These are phyloP conservation scores for Trisateles emortualis DNA, from an alignment of 2,888 invertebrate species.

Conservation along the genomic window DNA sequence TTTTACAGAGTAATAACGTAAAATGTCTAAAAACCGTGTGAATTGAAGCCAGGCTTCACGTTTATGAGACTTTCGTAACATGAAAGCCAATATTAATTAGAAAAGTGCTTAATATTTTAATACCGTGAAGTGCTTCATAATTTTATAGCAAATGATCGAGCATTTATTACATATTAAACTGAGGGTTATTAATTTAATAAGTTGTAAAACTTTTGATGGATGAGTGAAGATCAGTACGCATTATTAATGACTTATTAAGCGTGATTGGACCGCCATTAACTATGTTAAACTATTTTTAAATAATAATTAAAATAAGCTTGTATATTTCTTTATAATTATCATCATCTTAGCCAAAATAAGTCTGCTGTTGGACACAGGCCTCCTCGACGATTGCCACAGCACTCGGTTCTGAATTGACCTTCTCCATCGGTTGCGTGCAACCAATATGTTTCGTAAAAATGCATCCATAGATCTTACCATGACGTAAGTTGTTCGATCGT, in stretches of 20 bases:
- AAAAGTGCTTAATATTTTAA: conserved; percentile 51
- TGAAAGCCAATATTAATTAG: conserved; percentile 44
- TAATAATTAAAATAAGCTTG: conserved; percentile 5
- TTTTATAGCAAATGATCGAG: conserved; percentile 43
- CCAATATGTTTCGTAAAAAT: too few relatives aligned
- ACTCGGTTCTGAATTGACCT: too few relatives aligned
- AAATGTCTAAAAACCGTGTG: conserved; percentile 20
- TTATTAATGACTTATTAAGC: conserved; percentile 21
- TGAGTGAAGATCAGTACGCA: conserved; percentile 14
- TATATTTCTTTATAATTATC: not conserved
- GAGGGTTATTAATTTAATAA: conserved; percentile 40
- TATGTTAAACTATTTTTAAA: conserved; percentile 11
- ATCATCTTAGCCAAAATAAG: too few relatives aligned
- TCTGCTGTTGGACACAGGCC: too few relatives aligned
- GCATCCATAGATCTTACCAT: too few relatives aligned
- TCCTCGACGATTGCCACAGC: too few relatives aligned
- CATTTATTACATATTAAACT: conserved; percentile 55
- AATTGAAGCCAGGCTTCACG: conserved; percentile 14
- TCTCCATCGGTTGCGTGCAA: too few relatives aligned
- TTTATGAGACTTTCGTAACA: conserved; percentile 34
- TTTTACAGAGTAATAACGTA: conserved; percentile 7
- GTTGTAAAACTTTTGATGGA: conserved; percentile 29
- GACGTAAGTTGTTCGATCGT: too few relatives aligned
- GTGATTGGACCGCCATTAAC: too few relatives aligned
- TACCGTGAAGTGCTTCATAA: conserved; percentile 36